Evolutionary conservation across 2,888 invertebrate genomes (phyloP).

Genomic region (Pterostichus niger): DNA sequence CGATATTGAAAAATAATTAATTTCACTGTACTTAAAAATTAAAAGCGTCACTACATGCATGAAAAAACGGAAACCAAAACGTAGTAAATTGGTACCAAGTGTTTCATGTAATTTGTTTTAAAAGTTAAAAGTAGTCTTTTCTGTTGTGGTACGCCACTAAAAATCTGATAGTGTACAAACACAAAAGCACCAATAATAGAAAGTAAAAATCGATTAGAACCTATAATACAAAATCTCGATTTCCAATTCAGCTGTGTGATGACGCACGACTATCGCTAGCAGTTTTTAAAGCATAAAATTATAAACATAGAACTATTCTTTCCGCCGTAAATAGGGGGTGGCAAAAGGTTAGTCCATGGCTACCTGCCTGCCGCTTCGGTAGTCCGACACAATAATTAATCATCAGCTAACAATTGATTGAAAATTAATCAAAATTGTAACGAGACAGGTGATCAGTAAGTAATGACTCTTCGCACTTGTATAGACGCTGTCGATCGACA

Average conservation of each 20-base stretch:
- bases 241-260: constrained; percentile 38
- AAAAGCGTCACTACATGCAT: too few relatives aligned
- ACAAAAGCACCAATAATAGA: constrained; percentile 26
- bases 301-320: constrained; percentile 59
- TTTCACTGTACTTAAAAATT: too few relatives aligned
- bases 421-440: constrained; percentile 78
- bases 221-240: constrained; percentile 33
- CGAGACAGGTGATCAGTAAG: constrained; percentile 78
- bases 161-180: neutral
- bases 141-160: neutral
- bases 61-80: too few relatives aligned
- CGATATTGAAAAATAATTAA: too few relatives aligned
- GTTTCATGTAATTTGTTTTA: neutral
- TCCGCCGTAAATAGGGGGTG: constrained; percentile 58
- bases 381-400: constrained; percentile 74
- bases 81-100: too few relatives aligned
- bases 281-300: constrained; percentile 64
- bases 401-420: constrained; percentile 76
- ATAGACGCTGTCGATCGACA: constrained; percentile 38
- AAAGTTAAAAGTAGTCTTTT: neutral
- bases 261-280: constrained; percentile 24
- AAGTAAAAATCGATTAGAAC: constrained; percentile 54
- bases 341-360: constrained; percentile 69
- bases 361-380: constrained; percentile 68
- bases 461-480: constrained; percentile 60